These are phyloP conservation scores for Neoascia interrupta DNA, from an alignment of 2,888 invertebrate genomes.

Conservation along the genomic window DNA sequence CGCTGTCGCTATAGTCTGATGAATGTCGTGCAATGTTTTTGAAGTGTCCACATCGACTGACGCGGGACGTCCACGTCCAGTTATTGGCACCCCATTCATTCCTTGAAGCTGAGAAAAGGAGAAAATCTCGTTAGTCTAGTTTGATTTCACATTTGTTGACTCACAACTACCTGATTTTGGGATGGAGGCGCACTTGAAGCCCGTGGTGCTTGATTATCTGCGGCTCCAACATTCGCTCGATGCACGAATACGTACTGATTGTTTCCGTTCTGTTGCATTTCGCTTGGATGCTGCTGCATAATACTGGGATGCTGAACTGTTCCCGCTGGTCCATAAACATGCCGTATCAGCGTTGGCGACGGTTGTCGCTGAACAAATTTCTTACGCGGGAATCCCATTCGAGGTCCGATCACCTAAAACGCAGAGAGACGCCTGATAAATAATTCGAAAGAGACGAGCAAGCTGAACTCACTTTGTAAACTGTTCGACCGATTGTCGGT, in stretches of 20 bases:
- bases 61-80: constrained; percentile 84
- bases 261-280: constrained; percentile 79
- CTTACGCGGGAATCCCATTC: constrained; percentile 79
- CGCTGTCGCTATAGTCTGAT: constrained; percentile 78
- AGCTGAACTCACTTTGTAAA: constrained; percentile 77
- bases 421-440: neutral
- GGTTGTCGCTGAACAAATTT: constrained; percentile 82
- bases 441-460: too few species aligned
- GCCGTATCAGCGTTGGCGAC: constrained; percentile 84
- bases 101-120: constrained; percentile 76
- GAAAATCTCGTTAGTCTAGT: constrained; percentile 1
- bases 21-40: constrained; percentile 74
- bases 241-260: constrained; percentile 92
- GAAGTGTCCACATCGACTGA: constrained; percentile 82
- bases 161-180: constrained; percentile 80
- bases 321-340: constrained; percentile 80
- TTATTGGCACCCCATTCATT: constrained; percentile 79
- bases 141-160: neutral
- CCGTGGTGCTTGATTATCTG: constrained; percentile 86
- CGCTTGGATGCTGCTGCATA: constrained; percentile 71
- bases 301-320: constrained; percentile 70
- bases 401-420: constrained; percentile 77
- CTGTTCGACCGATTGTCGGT: constrained; percentile 76
- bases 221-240: constrained; percentile 83
- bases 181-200: constrained; percentile 92